phyloP scores from a whole-genome alignment of 2,888 invertebrate species.

The Caenorhabditis afra region DNA sequence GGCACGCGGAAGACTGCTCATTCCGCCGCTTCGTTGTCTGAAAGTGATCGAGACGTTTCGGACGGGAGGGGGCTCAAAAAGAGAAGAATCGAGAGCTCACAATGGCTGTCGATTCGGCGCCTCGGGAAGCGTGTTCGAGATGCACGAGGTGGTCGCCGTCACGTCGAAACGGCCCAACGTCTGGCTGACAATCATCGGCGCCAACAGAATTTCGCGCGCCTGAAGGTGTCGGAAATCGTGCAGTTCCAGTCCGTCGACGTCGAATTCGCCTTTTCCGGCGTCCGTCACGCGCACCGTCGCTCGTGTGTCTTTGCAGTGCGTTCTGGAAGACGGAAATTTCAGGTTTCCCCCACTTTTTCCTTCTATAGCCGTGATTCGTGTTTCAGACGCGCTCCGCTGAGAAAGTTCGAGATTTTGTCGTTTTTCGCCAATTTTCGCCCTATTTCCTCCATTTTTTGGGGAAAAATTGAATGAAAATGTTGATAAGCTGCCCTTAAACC shows the following conservation, averaged over 20 bases:
- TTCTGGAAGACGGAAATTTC: slow-evolving; percentile 53
- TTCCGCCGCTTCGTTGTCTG: slow-evolving; percentile 65
- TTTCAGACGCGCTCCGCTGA: no score
- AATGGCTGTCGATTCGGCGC: slow-evolving; percentile 50
- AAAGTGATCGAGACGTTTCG: no score
- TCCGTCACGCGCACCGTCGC: slow-evolving; percentile 71
- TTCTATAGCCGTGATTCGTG: no score
- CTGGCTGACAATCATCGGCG: slow-evolving; percentile 75
- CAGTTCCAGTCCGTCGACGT: slow-evolving; percentile 72
- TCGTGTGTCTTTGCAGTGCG: slow-evolving; percentile 73
- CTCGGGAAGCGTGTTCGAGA: slow-evolving; percentile 46
- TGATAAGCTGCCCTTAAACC: no score
- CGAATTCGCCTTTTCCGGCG: slow-evolving; percentile 75
- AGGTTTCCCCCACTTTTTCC: no score
- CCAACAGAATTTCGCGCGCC: slow-evolving; percentile 75
- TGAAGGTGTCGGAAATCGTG: slow-evolving; percentile 72
- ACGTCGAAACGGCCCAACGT: slow-evolving; percentile 75
- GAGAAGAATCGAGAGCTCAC: slow-evolving; percentile 15
- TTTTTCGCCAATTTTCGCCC: background rate
- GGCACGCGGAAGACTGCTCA: slow-evolving; percentile 73
- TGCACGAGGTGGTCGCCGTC: slow-evolving; percentile 62
- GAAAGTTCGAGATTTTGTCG: background rate
- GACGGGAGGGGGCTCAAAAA: no score
- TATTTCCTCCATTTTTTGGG: no score
- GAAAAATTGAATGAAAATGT: no score